Conservation (phyloP, 2,113 vertebrate species). For the Rousettus leschenaultii region DNA sequence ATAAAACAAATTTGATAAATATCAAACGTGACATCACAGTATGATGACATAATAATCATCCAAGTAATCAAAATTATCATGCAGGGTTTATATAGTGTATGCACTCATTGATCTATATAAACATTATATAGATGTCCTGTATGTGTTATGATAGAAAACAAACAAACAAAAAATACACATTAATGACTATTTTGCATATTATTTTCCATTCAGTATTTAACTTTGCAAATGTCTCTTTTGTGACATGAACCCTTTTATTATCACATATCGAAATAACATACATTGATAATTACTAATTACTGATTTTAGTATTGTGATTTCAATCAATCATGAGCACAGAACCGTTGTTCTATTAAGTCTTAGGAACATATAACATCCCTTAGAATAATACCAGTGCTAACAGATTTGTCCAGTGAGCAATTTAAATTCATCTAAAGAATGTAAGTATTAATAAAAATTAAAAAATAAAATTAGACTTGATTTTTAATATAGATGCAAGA, state of each 20-base stretch:
- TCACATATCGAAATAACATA: not conserved
- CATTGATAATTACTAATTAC: not conserved
- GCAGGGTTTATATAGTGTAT: not conserved
- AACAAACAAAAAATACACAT: not conserved
- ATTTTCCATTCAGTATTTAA: not conserved
- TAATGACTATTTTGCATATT: not conserved
- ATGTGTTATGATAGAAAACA: not conserved
- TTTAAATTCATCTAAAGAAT: not conserved
- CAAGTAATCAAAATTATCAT: not conserved
- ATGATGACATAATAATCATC: not conserved
- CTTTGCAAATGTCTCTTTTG: not conserved
- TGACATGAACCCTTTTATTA: not conserved
- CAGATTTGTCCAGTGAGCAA: not conserved
- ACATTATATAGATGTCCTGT: not conserved
- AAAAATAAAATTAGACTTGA: conserved; percentile 3
- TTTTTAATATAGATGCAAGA: conserved; percentile 21
- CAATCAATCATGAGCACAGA: conserved; percentile 24
- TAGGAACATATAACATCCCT: not conserved
- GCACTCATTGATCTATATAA: not conserved
- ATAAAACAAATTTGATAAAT: not conserved
- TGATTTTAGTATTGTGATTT: not conserved
- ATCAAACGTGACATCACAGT: not conserved
- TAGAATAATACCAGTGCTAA: not conserved
- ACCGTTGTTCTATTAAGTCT: conserved; percentile 4
- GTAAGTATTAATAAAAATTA: not conserved